Evolutionary conservation across 1,140 invertebrate genomes (phyloP).

Genomic region (Drosophila pachea): DNA sequence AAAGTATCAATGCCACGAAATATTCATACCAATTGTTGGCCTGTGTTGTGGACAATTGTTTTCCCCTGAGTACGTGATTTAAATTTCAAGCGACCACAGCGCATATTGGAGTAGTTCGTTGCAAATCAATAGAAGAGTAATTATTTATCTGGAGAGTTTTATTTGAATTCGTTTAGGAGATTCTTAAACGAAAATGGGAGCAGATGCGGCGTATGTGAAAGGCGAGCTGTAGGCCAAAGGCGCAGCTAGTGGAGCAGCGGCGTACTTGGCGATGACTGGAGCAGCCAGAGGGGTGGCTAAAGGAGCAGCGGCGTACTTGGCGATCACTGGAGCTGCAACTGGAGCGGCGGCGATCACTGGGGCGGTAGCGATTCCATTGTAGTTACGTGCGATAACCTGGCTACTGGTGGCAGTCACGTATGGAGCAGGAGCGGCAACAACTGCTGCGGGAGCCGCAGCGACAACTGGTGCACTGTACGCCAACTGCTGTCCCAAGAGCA

Average conservation of each 20-base stretch:
- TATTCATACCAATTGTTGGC: constrained; percentile 1
- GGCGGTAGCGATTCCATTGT: constrained; percentile 74
- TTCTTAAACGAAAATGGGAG: not conserved
- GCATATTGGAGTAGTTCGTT: not conserved
- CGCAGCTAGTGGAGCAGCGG: constrained; percentile 33
- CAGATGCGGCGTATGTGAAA: constrained; percentile 4
- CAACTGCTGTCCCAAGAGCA: constrained; percentile 42
- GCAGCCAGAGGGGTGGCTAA: constrained; percentile 35
- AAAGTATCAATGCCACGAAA: not conserved
- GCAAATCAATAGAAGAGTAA: not conserved
- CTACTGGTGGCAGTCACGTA: constrained; percentile 79
- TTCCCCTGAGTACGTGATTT: not conserved
- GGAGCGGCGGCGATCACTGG: constrained; percentile 36
- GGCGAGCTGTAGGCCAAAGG: constrained; percentile 27
- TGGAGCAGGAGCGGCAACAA: constrained; percentile 65
- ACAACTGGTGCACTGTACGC: constrained; percentile 60
- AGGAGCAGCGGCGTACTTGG: constrained; percentile 2
- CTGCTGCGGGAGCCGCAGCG: constrained; percentile 55
- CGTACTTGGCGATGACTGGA: constrained; percentile 29
- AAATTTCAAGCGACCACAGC: not conserved
- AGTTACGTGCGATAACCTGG: constrained; percentile 79
- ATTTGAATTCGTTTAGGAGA: not conserved
- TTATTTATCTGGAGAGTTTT: not conserved
- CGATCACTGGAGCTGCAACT: too few relatives aligned
- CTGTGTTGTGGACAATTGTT: too few relatives aligned